Evolutionary conservation across 35 echinoderm and acorn worm species (phyloP), one percentile per base, ranked within the genome.

Genomic region (Patiria miniata): DNA sequence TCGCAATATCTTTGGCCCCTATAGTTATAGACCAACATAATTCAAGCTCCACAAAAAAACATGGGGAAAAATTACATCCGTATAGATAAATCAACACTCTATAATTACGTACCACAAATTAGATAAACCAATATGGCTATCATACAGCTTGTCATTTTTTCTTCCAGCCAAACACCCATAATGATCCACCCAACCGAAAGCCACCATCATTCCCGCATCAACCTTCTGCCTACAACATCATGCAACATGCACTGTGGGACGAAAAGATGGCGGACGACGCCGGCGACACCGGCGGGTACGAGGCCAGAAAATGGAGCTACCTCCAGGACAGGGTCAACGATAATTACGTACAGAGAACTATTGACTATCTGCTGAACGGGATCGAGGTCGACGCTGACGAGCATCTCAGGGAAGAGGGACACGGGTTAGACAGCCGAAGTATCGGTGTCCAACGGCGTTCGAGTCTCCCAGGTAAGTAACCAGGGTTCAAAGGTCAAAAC

Each of bases 211-310:
- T n/a, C n/a, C 42, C 42, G 42, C 42, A 12, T 47, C 42, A 47
- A 47, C 42, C 65, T 10, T 0, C 65, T 9, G 26, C 65, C 0
- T 73, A 73, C 29, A 30, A 73, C 65, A 73, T 14, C 65, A 1
- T 73, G 34, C 65, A 73, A 9, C 65, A 73, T 73, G 65, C 26
- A 73, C 34, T 73, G 16, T 73, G 65, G 65, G 65, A 73, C 34
- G 34, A 73, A 73, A 73, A 73, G 65, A 73, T 73, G 65, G 65
- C 65, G 19, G 65, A 73, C 65, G 29, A 32, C 21, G 14, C 26
- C 14, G 65, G 29, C 14, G 65, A 73, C 65, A 34, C 9, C 26
- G 34, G 10, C 26, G 34, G 34, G 26, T 73, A 73, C 29, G 65
- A 73, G 34, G 65, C 26, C 26, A 73, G 65, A 10, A 73, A 73